These are phyloP conservation scores for Leptoclinus maculatus DNA, from an alignment of 2,797 vertebrate species.

Conservation along the genomic window DNA sequence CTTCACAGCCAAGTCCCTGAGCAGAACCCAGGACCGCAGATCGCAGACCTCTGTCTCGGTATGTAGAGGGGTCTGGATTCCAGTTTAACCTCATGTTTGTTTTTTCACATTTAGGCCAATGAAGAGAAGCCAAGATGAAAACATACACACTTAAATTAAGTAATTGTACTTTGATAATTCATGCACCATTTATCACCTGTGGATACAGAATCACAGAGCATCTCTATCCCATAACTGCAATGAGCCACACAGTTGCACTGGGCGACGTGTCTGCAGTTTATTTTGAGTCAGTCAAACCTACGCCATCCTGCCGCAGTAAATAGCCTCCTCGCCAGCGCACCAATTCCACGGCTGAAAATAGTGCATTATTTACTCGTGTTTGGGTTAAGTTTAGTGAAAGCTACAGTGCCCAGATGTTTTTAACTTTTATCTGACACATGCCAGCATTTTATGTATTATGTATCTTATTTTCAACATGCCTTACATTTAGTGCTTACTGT, in stretches of 20 bases:
- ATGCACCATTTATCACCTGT: constrained; percentile 11
- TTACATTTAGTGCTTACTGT: background rate
- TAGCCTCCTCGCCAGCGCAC: background rate
- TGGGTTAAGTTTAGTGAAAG: background rate
- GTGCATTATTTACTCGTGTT: background rate
- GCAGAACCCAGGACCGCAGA: constrained; percentile 65
- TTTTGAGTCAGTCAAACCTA: background rate
- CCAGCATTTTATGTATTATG: background rate
- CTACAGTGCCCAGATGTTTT: background rate
- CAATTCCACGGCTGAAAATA: background rate
- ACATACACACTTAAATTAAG: constrained; percentile 9
- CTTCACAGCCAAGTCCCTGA: constrained; percentile 77
- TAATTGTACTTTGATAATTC: constrained; percentile 15
- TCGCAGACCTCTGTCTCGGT: constrained; percentile 53
- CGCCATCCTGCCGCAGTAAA: background rate
- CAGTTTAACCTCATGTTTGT: constrained; percentile 52
- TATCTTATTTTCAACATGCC: background rate
- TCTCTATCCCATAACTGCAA: background rate
- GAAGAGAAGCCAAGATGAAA: constrained; percentile 30
- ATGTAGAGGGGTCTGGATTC: constrained; percentile 47
- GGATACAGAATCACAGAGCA: background rate
- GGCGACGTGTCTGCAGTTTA: background rate
- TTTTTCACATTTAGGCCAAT: constrained; percentile 40
- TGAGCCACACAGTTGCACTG: background rate
- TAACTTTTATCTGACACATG: background rate